These are phyloP conservation scores for Botrylloides violaceus DNA, from an alignment of 23 tunicate genomes.

Conservation along the genomic window DNA sequence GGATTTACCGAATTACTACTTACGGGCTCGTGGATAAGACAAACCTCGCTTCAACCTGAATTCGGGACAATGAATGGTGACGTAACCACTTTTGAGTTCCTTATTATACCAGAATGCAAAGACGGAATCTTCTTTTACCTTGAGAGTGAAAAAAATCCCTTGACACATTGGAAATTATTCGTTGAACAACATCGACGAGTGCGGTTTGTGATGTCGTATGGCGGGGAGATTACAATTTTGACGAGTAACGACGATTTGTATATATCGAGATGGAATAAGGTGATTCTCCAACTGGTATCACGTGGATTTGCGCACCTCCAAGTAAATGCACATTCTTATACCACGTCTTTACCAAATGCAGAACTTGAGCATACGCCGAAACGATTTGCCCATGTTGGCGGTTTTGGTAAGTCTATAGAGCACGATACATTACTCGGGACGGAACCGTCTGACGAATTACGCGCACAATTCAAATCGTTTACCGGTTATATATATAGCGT, in stretches of 20 bases:
- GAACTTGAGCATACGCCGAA: not conserved
- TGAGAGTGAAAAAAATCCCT: not conserved
- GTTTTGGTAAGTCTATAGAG: conserved; percentile 10
- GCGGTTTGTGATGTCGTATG: conserved; percentile 11
- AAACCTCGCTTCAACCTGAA: not conserved
- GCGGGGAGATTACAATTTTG: conserved; percentile 8
- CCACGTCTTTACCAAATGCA: not conserved
- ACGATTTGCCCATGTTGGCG: not conserved
- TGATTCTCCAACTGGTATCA: not conserved
- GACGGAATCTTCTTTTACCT: not conserved
- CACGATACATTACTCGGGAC: not conserved
- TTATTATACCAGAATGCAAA: conserved; percentile 12
- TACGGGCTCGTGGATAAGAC: not conserved
- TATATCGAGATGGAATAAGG: not conserved
- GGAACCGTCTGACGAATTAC: not conserved
- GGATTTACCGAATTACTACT: not conserved
- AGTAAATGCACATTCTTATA: not conserved
- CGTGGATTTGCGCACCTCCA: conserved; percentile 7
- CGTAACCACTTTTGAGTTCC: not conserved
- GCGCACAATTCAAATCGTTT: conserved; percentile 1
- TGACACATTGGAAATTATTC: conserved; percentile 15
- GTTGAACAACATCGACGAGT: not conserved
- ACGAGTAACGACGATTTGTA: not conserved
- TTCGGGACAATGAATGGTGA: not conserved
- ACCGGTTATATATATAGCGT: conserved; percentile 12